Evolutionary conservation across 2,113 vertebrate species (phyloP), one percentile per base, ranked within the genome.

Genomic region (Procavia capensis): DNA sequence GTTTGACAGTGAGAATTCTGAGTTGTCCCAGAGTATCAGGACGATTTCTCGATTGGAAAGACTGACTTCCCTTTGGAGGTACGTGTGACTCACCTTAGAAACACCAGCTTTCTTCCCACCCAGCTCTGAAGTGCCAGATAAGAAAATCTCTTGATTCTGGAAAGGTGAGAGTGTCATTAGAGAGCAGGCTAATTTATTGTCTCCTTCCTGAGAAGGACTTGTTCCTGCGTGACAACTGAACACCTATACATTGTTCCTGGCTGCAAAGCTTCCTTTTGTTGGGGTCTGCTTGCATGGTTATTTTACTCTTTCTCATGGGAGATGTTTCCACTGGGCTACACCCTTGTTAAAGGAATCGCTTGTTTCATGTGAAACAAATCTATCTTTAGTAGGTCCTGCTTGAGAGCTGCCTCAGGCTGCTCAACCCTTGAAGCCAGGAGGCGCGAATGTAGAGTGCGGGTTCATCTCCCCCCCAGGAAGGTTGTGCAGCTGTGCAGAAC

Each of bases 241-340:
- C 86, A 50, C 95, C 96, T 97, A 8, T 72, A 6, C 66, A 19
- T 85, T 39, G 50, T 84, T 94, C 95, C 43, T 27, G 47, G 70
- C 94, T 90, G 1, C 70, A 13, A 90, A 93, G 83, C 93, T 87
- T 91, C 9, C 95, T 85, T 96, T 95, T 93, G 50, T 92, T 92
- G 68, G 24, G 85, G 29, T 90, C 29, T 75, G 6, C 64, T 74
- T 88, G 16, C 76, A 86, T 93, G 50, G 74, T 39, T 95, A 75
- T 90, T 95, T 83, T 74, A 84, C 85, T 82, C 36, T 85, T 97
- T 95, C 95, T 97, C 90, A 81, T 57, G 94, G 78, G 34, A 34
- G 85, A 31, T 84, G 43, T 94, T 90, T 95, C 50, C 17, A 20
- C 57, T 74, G 63, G 74, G 24, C 31, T 90, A 59, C 14, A 68